These are phyloP conservation scores for Tineola bisselliella DNA, from an alignment of 2,888 invertebrate genomes.

Conservation along the genomic window DNA sequence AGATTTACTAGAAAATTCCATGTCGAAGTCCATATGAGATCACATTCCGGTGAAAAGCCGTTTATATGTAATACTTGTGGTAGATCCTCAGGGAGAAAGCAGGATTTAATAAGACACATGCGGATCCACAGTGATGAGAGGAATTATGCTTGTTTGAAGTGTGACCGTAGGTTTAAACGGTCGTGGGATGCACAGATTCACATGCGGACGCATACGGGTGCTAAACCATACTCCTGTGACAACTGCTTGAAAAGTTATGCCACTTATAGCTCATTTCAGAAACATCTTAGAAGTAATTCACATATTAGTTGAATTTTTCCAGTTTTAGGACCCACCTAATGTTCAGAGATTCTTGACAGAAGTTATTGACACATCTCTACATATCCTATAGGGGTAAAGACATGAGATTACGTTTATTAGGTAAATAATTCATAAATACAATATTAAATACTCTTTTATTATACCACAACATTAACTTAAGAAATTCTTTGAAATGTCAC, in stretches of 20 bases:
- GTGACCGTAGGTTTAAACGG: slow-evolving; percentile 27
- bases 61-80: slow-evolving; percentile 59
- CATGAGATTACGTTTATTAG: too few relatives aligned
- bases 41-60: slow-evolving; percentile 57
- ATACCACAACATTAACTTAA: slow-evolving; percentile 11
- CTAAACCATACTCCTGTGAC: slow-evolving; percentile 25
- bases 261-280: slow-evolving; percentile 27
- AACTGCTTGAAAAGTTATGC: slow-evolving; percentile 27
- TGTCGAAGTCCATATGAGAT: slow-evolving; percentile 55
- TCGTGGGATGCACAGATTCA: slow-evolving; percentile 27
- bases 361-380: too few relatives aligned
- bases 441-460: slow-evolving; percentile 18
- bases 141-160: slow-evolving; percentile 26
- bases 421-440: slow-evolving; percentile 8
- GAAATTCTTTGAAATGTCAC: slow-evolving; percentile 72
- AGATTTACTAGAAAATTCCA: slow-evolving; percentile 44
- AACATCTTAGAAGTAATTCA: slow-evolving; percentile 21
- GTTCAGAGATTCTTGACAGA: too few relatives aligned
- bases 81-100: slow-evolving; percentile 27
- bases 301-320: not conserved
- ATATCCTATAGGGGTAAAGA: too few relatives aligned
- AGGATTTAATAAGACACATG: slow-evolving; percentile 28
- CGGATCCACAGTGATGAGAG: slow-evolving; percentile 29
- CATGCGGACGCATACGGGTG: slow-evolving; percentile 29
- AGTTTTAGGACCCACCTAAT: too few relatives aligned